Evolutionary conservation across 2,797 vertebrate species (phyloP).

Genomic region (Sebastolobus alascanus): DNA sequence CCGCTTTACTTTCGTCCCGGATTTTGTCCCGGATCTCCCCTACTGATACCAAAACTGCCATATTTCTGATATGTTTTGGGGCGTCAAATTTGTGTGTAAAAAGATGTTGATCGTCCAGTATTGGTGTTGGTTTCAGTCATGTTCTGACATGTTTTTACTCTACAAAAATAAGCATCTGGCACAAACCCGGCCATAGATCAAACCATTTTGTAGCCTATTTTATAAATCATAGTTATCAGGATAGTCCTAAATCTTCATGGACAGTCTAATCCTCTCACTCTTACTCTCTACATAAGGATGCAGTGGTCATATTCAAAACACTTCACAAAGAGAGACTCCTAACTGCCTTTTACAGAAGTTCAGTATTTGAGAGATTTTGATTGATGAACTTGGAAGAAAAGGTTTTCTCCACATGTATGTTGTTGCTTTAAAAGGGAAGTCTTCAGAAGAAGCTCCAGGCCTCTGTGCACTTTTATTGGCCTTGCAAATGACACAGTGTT

Average conservation of each 20-base stretch:
- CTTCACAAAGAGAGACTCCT: conserved; percentile 9
- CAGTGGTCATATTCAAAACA: conserved; percentile 9
- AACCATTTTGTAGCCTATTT: not conserved
- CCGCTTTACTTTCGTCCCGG: too few species aligned
- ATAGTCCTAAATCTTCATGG: conserved; percentile 5
- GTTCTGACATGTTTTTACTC: not conserved
- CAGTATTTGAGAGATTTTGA: conserved; percentile 40
- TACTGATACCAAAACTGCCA: not conserved
- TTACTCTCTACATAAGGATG: conserved; percentile 19
- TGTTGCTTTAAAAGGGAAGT: conserved; percentile 38
- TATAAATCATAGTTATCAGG: not conserved
- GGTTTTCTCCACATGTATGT: conserved; percentile 28
- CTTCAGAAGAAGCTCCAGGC: conserved; percentile 68
- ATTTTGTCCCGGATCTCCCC: not conserved
- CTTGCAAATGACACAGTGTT: conserved; percentile 89
- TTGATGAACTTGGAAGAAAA: conserved; percentile 47
- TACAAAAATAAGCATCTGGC: conserved; percentile 19
- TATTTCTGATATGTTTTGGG: not conserved
- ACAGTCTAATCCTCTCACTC: conserved; percentile 18
- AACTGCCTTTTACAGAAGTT: conserved; percentile 27
- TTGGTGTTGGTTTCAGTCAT: not conserved
- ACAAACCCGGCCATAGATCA: not conserved
- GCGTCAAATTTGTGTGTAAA: not conserved
- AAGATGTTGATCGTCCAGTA: not conserved
- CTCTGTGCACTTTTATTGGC: conserved; percentile 89